Percentiles rank a stretch among this genome's conserved stretches.
Conservation (phyloP, 2,113 vertebrate species). For the Mesembrinibis cayennensis region DNA sequence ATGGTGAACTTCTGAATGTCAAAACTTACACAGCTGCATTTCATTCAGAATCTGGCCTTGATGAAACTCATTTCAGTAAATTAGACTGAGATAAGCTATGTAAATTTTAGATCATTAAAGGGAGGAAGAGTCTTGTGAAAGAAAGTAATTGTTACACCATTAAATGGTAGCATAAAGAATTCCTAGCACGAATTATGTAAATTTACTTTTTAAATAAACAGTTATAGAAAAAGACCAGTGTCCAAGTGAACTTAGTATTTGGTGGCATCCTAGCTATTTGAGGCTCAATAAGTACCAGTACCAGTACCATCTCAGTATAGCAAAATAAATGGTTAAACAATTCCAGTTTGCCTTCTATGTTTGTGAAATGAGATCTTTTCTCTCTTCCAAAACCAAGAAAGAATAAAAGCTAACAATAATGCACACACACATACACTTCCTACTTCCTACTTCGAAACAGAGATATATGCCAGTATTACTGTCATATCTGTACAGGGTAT, state of each 20-base stretch:
- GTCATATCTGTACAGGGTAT: background rate
- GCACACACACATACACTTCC: background rate
- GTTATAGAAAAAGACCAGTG: background rate
- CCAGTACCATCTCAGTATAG: background rate
- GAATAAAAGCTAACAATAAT: background rate
- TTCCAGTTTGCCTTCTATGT: background rate
- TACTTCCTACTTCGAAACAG: background rate
- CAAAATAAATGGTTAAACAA: background rate
- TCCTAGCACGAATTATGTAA: background rate
- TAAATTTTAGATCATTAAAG: constrained; percentile 2
- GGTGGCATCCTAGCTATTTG: background rate
- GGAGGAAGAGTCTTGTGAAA: background rate
- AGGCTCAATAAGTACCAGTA: background rate
- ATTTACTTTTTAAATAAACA: background rate
- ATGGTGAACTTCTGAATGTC: background rate
- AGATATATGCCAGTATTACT: background rate
- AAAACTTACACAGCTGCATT: background rate
- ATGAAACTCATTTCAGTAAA: background rate
- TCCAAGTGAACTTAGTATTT: background rate
- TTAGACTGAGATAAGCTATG: background rate
- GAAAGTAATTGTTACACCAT: background rate
- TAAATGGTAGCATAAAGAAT: background rate
- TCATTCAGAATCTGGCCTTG: background rate
- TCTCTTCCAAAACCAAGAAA: background rate
- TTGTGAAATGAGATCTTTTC: constrained; percentile 3